Evolutionary conservation across 2,888 invertebrate genomes (phyloP), one percentile per base, ranked within the genome.

Genomic region (Pollenia labialis): DNA sequence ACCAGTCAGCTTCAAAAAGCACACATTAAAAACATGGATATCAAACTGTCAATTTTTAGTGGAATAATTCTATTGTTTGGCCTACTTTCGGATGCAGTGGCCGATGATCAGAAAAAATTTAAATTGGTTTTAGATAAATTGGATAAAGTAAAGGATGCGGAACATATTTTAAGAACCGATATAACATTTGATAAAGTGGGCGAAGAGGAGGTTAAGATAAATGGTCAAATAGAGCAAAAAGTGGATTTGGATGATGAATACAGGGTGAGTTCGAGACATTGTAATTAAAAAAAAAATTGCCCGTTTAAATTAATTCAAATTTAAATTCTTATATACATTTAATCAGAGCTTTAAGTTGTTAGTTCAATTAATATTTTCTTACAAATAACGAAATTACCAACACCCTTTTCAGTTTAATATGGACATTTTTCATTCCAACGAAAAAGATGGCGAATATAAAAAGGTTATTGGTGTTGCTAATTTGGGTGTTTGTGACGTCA

Each of bases 191-290:
- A 89, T 4, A 89, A 90, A 40, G 85, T 56, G 1, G 89, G 80
- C 4, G 81, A 77, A 0, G 82, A 87, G 0, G 89, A 89, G 46
- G 89, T 89, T 4, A 64, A 81, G 12, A 16, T 92, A 9, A 90
- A 88, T 82, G 92, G 92, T 1, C 71, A 89, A 1, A 18, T 92
- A 1, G 88, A 91, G 4, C 89, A 89, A 4, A 54, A 80, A 1
- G 79, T 89, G 0, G 79, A 88, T 3, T 77, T 92, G 7, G 89
- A 92, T 84, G 88, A 92, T 32, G 89, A 91, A 1, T 92, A 91
- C 89, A 89, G 87, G 89, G 92, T 91, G 85, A 87, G 85, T 23
- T 60, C 10, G 6, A 64, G 11, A 46, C 12, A 42, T 40, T 60
- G 2, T 60, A 14, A 60, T 40, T 40, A 32, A 0, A 54, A 11